A percentile compares a stretch with the other conserved stretches of the same genome.
phyloP scores from a whole-genome alignment of 2,888 invertebrate genomes.

The Agriopis marginaria region DNA sequence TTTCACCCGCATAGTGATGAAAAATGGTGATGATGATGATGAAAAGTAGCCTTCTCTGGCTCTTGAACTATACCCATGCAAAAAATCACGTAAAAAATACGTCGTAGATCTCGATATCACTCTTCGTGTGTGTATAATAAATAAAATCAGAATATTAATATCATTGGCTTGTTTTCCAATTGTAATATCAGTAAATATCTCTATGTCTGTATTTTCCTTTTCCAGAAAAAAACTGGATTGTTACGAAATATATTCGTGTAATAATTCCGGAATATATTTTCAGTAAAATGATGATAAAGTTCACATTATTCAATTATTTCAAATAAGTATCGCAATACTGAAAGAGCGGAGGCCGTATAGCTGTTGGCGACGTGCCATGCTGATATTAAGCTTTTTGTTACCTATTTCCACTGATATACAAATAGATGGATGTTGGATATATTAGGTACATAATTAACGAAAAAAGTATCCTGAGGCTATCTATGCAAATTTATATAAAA shows the following conservation, averaged over 20 bases:
- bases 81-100: no score
- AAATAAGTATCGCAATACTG: slow-evolving; percentile 42
- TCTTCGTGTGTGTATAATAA: no score
- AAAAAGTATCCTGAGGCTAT: no score
- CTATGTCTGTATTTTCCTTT: background rate
- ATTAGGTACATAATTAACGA: background rate
- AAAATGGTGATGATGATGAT: no score
- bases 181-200: background rate
- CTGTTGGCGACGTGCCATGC: slow-evolving; percentile 38
- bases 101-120: no score
- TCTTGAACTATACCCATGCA: no score
- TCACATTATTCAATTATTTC: slow-evolving; percentile 45
- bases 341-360: slow-evolving; percentile 40
- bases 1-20: no score
- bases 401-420: slow-evolving; percentile 5
- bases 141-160: no score
- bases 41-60: no score
- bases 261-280: slow-evolving; percentile 11
- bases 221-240: background rate
- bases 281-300: slow-evolving; percentile 35
- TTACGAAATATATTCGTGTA: slow-evolving; percentile 2
- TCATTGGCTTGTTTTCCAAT: no score
- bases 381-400: slow-evolving; percentile 31
- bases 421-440: background rate
- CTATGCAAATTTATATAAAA: no score